These are phyloP conservation scores for Panthera uncia DNA, from an alignment of 2,113 vertebrate genomes.

Conservation along the genomic window DNA sequence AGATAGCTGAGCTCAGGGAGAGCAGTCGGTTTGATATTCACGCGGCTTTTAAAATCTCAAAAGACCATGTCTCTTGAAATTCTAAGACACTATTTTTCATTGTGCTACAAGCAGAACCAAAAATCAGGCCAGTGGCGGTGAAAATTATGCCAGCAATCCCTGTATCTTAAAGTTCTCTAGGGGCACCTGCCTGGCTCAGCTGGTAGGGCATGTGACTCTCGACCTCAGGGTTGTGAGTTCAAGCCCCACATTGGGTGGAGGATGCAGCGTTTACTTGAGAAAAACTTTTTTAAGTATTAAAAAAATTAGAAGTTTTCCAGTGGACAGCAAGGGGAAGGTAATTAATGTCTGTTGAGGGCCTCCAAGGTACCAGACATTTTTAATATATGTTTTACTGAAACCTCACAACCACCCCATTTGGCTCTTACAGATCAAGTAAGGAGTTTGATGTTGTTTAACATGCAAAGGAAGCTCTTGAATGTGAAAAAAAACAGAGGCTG, in stretches of 20 bases:
- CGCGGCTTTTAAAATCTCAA: conserved; percentile 32
- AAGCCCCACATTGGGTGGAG: background rate
- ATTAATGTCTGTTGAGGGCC: background rate
- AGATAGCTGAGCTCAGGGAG: conserved; percentile 20
- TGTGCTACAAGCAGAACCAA: background rate
- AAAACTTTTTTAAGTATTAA: background rate
- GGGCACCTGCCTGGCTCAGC: background rate
- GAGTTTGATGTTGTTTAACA: background rate
- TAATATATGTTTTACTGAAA: background rate
- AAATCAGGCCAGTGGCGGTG: background rate
- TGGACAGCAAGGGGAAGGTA: background rate
- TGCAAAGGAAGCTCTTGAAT: background rate
- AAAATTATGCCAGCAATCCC: background rate
- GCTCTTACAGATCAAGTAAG: background rate
- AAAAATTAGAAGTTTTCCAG: background rate
- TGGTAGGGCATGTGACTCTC: background rate
- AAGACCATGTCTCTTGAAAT: conserved; percentile 17
- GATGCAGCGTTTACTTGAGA: background rate
- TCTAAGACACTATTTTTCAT: conserved; percentile 34
- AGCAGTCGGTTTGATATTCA: conserved; percentile 20
- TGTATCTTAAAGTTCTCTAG: background rate
- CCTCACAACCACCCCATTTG: background rate
- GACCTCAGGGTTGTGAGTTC: background rate
- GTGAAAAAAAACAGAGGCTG: background rate
- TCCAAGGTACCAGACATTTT: background rate